Evolutionary conservation across 2,113 vertebrate species (phyloP).

Genomic region (Telmatochromis sp.): DNA sequence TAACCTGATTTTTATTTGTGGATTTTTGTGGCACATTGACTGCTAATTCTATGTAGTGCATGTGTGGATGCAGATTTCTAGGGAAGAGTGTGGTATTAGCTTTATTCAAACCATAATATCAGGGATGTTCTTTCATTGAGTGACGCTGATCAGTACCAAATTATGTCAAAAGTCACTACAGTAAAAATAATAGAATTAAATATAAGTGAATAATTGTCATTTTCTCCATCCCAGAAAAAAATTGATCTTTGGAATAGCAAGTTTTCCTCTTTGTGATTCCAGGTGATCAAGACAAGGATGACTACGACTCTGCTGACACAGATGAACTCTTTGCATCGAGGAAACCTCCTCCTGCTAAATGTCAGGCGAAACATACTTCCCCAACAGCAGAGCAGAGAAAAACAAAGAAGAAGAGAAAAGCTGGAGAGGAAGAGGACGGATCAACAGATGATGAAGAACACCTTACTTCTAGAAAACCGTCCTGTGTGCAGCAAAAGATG

Average conservation of each 20-base stretch:
- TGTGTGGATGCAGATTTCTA: background rate
- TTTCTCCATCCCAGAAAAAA: background rate
- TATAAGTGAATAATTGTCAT: background rate
- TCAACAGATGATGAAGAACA: constrained; percentile 78
- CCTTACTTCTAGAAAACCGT: constrained; percentile 42
- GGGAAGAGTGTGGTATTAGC: background rate
- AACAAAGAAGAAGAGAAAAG: background rate
- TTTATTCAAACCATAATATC: background rate
- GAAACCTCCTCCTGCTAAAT: background rate
- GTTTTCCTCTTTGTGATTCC: background rate
- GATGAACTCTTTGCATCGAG: constrained; percentile 82
- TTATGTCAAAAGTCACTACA: background rate
- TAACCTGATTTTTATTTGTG: background rate
- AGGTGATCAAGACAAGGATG: constrained; percentile 42
- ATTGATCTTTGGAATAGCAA: background rate
- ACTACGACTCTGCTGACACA: constrained; percentile 83
- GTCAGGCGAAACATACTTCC: background rate
- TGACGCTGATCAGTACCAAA: background rate
- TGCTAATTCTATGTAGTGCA: background rate
- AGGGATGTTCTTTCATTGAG: background rate
- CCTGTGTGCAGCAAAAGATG: background rate
- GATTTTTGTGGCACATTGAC: background rate
- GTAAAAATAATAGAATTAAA: background rate
- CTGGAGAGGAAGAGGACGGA: background rate
- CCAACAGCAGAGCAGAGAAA: background rate